phyloP scores from a whole-genome alignment of 1,140 invertebrate genomes.

The Epicauta chinensis region DNA sequence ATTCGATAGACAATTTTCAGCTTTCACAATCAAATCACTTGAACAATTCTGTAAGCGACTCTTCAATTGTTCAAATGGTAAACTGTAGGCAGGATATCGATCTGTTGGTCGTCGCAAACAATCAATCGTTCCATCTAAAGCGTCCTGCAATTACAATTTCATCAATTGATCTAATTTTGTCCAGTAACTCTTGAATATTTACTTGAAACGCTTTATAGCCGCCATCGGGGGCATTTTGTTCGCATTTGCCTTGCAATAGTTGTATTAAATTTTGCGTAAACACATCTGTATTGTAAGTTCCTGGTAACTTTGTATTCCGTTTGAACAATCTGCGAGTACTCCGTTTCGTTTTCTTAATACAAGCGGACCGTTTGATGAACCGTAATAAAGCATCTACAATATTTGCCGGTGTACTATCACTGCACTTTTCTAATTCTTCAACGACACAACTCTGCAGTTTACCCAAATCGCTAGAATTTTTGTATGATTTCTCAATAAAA shows the following conservation, averaged over 20 bases:
- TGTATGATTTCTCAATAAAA: background rate
- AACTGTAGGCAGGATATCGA: background rate
- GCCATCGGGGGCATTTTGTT: background rate
- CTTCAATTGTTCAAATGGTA: conserved; percentile 1
- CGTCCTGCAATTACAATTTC: background rate
- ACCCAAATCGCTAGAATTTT: conserved; percentile 49
- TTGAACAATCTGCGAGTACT: conserved; percentile 4
- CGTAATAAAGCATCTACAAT: conserved; percentile 70
- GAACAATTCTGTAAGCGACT: conserved; percentile 4
- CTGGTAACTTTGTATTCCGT: background rate
- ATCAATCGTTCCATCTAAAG: background rate
- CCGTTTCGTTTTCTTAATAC: conserved; percentile 4
- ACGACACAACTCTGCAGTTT: conserved; percentile 62
- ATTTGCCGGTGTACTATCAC: conserved; percentile 69
- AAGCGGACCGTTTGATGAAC: conserved; percentile 40
- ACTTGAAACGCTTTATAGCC: background rate
- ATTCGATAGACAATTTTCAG: conserved; percentile 4
- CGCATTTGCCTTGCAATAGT: background rate
- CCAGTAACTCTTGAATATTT: conserved; percentile 5
- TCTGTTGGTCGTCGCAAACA: background rate
- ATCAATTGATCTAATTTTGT: background rate
- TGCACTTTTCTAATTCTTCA: conserved; percentile 57
- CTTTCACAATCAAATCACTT: conserved; percentile 1
- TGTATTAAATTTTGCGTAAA: background rate
- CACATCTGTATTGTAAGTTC: background rate